These are phyloP conservation scores for Mythimna impura DNA, from an alignment of 2,888 invertebrate genomes.

Conservation along the genomic window DNA sequence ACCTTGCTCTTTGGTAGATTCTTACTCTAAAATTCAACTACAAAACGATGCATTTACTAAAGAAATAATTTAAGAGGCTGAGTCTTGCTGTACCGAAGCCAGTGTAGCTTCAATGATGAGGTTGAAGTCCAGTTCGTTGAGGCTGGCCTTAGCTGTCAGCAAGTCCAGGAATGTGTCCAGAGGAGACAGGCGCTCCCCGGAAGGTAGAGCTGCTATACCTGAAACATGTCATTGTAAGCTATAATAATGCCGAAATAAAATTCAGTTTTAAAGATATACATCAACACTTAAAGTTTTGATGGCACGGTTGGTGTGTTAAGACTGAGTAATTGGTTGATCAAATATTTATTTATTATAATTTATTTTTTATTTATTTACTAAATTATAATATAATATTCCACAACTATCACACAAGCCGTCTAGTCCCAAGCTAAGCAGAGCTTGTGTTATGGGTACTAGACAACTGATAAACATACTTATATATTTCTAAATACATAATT, in stretches of 20 bases:
- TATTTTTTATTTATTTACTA: too few relatives aligned
- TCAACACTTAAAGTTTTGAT: background rate
- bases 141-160: slow-evolving; percentile 96
- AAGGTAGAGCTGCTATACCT: slow-evolving; percentile 93
- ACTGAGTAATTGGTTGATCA: too few relatives aligned
- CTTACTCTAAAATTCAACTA: slow-evolving; percentile 42
- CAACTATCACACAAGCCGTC: too few relatives aligned
- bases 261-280: background rate
- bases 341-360: too few relatives aligned
- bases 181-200: slow-evolving; percentile 93
- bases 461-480: too few relatives aligned
- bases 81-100: slow-evolving; percentile 85
- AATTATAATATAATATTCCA: too few relatives aligned
- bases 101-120: slow-evolving; percentile 96
- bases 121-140: slow-evolving; percentile 96
- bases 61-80: slow-evolving; percentile 62
- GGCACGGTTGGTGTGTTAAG: too few relatives aligned
- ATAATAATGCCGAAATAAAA: background rate
- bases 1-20: slow-evolving; percentile 46
- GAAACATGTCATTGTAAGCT: background rate
- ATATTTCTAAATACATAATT: too few relatives aligned
- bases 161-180: slow-evolving; percentile 96
- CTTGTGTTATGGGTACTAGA: too few relatives aligned
- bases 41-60: slow-evolving; percentile 17
- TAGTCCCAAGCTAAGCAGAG: too few relatives aligned